phyloP scores from a whole-genome alignment of 2,888 invertebrate species.

The Pherbina coryleti region DNA sequence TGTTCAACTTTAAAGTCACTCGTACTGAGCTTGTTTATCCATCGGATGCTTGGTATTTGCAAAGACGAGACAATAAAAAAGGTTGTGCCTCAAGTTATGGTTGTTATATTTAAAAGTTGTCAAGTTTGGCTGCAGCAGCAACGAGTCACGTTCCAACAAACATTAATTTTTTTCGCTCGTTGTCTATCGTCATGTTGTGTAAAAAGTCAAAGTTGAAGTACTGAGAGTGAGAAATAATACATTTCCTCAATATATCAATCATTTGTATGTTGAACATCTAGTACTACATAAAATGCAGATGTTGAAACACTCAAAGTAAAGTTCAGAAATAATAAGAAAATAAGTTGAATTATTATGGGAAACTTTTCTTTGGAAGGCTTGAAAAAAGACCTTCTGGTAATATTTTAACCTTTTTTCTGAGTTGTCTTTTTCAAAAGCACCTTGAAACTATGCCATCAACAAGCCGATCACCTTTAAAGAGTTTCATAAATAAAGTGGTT shows the following conservation, averaged over 20 bases:
- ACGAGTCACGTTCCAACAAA: conserved; percentile 12
- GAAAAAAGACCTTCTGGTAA: no score
- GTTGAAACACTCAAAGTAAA: not conserved
- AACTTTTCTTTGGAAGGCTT: no score
- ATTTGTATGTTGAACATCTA: not conserved
- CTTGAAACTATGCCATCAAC: no score
- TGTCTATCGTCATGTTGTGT: not conserved
- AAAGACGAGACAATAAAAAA: not conserved
- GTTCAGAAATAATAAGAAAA: no score
- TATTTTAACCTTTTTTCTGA: no score
- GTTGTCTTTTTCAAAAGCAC: no score
- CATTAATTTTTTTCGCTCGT: not conserved
- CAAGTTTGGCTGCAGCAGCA: not conserved
- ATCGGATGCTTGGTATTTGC: not conserved
- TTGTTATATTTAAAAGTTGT: not conserved
- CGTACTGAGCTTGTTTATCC: no score
- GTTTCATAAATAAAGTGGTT: no score
- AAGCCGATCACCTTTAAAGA: no score
- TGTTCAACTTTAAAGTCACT: conserved; percentile 25
- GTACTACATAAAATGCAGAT: not conserved
- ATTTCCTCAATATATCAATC: conserved; percentile 30
- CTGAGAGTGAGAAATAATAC: conserved; percentile 10
- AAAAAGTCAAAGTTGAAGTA: conserved; percentile 25
- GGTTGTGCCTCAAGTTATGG: not conserved
- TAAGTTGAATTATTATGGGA: no score